Conservation (phyloP, 2,797 vertebrate genomes). For the Sparus aurata region DNA sequence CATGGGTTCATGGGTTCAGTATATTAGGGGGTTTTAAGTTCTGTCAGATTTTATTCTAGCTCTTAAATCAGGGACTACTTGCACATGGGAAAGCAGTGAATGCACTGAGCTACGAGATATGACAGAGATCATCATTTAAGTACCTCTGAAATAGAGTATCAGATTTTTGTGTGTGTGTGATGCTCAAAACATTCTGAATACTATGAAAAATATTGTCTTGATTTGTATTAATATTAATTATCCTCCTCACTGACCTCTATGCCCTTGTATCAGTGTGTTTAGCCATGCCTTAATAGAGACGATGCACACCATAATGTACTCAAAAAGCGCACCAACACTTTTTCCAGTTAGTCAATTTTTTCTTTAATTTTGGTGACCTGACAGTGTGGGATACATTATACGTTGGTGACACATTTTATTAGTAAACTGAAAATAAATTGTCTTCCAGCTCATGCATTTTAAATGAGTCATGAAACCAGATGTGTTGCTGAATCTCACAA, state of each 20-base stretch:
- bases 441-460: neutral
- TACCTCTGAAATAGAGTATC: neutral
- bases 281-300: neutral
- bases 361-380: neutral
- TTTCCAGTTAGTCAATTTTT: neutral
- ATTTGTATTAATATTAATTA: neutral
- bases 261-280: neutral
- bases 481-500: neutral
- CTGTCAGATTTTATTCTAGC: neutral
- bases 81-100: neutral
- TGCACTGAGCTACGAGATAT: neutral
- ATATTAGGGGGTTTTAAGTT: neutral
- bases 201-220: neutral
- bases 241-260: neutral
- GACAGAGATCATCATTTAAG: neutral
- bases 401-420: neutral
- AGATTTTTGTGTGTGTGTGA: neutral
- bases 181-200: neutral
- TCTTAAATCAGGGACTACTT: neutral
- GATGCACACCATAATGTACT: neutral
- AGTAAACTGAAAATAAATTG: neutral
- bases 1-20: neutral
- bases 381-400: neutral
- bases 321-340: neutral
- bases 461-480: neutral